Evolutionary conservation across 2,113 vertebrate genomes (phyloP).

Genomic region (Athene cunicularia): DNA sequence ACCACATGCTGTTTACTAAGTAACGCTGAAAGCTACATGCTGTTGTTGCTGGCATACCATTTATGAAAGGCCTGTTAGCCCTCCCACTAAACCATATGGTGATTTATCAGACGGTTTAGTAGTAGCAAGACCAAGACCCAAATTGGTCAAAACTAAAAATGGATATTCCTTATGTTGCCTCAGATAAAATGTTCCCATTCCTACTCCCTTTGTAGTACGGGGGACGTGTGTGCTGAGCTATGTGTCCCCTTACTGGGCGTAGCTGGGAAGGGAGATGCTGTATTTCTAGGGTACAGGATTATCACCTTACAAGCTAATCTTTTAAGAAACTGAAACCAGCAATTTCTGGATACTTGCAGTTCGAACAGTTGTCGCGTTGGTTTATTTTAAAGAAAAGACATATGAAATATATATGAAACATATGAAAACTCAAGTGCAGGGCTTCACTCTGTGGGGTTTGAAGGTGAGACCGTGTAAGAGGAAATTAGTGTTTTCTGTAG

Average conservation of each 20-base stretch:
- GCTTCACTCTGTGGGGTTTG: background rate
- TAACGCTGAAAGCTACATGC: background rate
- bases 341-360: background rate
- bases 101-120: background rate
- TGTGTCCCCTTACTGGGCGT: background rate
- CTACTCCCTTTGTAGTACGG: background rate
- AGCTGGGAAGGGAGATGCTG: background rate
- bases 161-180: background rate
- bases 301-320: background rate
- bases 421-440: background rate
- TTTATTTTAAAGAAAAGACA: background rate
- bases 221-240: background rate
- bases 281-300: background rate
- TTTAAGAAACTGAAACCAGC: background rate
- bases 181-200: background rate
- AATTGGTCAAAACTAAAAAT: background rate
- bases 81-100: slow-evolving; percentile 16
- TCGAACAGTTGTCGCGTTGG: background rate
- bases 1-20: background rate
- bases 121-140: background rate
- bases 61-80: background rate
- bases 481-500: background rate
- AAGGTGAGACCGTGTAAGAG: background rate
- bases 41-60: background rate
- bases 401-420: background rate